These are phyloP conservation scores for Crematogaster levior DNA, from an alignment of 2,888 invertebrate genomes.

Conservation along the genomic window DNA sequence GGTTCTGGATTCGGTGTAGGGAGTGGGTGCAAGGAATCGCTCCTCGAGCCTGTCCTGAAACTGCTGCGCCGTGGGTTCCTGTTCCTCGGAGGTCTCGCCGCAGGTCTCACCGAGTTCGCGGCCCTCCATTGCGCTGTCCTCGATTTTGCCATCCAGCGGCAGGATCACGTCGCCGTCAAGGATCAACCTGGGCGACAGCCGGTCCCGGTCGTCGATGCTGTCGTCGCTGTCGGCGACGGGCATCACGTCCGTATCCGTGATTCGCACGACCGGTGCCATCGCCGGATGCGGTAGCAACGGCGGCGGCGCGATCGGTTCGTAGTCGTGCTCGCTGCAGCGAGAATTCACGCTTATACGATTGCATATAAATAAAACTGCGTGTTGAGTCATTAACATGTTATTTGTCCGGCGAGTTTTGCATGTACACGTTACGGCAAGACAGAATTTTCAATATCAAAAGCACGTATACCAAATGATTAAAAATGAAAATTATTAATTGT, in stretches of 20 bases:
- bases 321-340: conserved; percentile 95
- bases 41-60: conserved; percentile 89
- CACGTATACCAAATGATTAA: not conserved
- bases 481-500: not conserved
- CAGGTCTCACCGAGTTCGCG: conserved; percentile 80
- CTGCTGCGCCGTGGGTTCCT: conserved; percentile 86
- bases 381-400: not conserved
- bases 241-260: conserved; percentile 85
- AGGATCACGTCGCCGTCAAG: conserved; percentile 85
- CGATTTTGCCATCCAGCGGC: conserved; percentile 84
- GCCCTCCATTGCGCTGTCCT: conserved; percentile 84
- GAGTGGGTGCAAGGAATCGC: conserved; percentile 87
- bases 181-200: conserved; percentile 78
- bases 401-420: not conserved
- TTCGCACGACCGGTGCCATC: conserved; percentile 85
- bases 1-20: conserved; percentile 86
- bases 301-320: conserved; percentile 93
- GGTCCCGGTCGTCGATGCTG: conserved; percentile 82
- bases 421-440: not conserved
- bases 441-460: not conserved
- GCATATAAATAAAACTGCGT: not conserved
- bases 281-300: conserved; percentile 71
- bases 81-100: conserved; percentile 84
- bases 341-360: conserved; percentile 70
- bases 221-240: conserved; percentile 85